Base-by-base conservation (phyloP, 2,113 vertebrate genomes). In the Megalops atlanticus region DNA sequence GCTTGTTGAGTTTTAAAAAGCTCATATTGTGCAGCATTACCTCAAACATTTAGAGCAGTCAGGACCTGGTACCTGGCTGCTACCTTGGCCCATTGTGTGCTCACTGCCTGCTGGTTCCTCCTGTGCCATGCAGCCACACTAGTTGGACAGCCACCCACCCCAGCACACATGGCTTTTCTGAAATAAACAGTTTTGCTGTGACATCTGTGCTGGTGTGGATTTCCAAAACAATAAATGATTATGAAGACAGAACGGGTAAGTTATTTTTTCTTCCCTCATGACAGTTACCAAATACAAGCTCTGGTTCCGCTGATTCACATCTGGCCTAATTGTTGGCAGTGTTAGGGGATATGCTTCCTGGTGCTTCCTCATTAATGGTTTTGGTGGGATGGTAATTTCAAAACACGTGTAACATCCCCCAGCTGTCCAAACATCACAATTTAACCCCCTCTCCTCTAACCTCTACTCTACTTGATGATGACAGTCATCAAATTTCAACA, bases 221-320 rank as follows among this genome's bases (percentile, higher is more conserved):
- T 91, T 91, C 89, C 86, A 90, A 87, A 93, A 92, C 87, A 91
- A 89, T n/a, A 90, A 92, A 93, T 90, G 87, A 89, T 92, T 91
- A 90, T 69, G 79, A 80, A 72, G 82, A 45, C 70, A 40, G 69
- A 71, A 52, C 35, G 82, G 85, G 38, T 35, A 5, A 15, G 43
- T 35, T 70, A 52, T 72, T 79, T 39, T 35, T 74, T 47, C 82
- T 79, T 69, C 15, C 43, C 74, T 40, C 36, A 31, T 3, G 4
- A 52, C 36, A 36, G 77, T 21, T 69, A 14, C 72, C 75, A 41
- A 80, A 31, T 31, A 31, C 4, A 2, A 64, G 58, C n/a, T 86
- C 91, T 86, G 89, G 85, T 85, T 41, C 8, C 77, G 77, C 84
- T 88, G 84, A 85, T 84, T 88, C 88, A 69, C 81, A 80, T 89